Conservation (phyloP, 2,888 invertebrate genomes). For the Synergus japonicus region DNA sequence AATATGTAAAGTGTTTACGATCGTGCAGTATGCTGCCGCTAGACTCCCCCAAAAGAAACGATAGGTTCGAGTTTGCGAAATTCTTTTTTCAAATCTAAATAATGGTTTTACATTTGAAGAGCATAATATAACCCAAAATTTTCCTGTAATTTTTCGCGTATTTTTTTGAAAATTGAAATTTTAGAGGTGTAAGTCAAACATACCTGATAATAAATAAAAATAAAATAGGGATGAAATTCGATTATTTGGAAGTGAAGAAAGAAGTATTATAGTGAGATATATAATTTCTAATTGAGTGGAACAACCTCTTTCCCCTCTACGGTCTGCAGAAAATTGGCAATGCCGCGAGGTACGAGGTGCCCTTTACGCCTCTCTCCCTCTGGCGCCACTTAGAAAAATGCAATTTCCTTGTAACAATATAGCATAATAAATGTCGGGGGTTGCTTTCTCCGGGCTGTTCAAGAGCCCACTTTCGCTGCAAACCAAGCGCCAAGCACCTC, state of each 20-base stretch:
- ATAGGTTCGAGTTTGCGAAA: not conserved
- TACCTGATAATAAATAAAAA: too few species aligned
- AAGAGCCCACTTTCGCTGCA: constrained; percentile 66
- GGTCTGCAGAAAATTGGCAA: constrained; percentile 55
- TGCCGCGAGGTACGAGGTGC: constrained; percentile 52
- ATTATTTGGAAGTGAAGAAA: constrained; percentile 6
- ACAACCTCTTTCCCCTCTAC: constrained; percentile 14
- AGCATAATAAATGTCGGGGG: constrained; percentile 74
- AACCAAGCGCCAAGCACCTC: constrained; percentile 66
- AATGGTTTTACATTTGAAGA: not conserved
- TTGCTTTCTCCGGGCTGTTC: constrained; percentile 62
- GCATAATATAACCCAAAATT: not conserved
- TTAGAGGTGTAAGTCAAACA: too few species aligned
- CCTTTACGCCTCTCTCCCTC: constrained; percentile 44
- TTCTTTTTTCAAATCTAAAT: not conserved
- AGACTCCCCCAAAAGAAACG: constrained; percentile 46
- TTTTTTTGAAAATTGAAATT: too few species aligned
- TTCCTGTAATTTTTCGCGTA: too few species aligned
- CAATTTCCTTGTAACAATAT: constrained; percentile 77
- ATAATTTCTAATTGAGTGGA: constrained; percentile 36
- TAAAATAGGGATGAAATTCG: too few species aligned
- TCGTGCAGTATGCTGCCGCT: constrained; percentile 73
- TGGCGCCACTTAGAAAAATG: constrained; percentile 71
- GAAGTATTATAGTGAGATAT: not conserved
- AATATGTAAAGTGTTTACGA: constrained; percentile 76